phyloP scores from a whole-genome alignment of 1,140 invertebrate species.

The Drosophila melanogaster region DNA sequence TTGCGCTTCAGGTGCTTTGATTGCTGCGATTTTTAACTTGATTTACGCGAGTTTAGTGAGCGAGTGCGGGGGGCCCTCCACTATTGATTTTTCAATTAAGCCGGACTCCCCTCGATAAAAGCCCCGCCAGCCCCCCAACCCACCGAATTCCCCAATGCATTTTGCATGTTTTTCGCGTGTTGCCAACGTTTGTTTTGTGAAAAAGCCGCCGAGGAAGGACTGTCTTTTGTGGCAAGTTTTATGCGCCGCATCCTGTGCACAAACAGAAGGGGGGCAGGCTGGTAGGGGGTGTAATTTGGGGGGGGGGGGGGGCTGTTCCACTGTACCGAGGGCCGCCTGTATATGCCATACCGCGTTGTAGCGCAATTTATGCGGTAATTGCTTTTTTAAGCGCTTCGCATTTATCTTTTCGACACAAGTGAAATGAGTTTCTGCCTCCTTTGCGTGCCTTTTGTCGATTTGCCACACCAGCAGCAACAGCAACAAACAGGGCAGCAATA shows the following conservation, averaged over 20 bases:
- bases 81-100: slow-evolving; percentile 82
- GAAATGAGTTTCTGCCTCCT: slow-evolving; percentile 70
- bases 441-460: slow-evolving; percentile 74
- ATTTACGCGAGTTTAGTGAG: slow-evolving; percentile 71
- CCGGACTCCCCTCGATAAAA: slow-evolving; percentile 14
- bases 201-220: slow-evolving; percentile 34
- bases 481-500: slow-evolving; percentile 10
- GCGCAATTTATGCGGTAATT: slow-evolving; percentile 83
- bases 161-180: slow-evolving; percentile 78
- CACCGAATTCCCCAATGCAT: slow-evolving; percentile 56
- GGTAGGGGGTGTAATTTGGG: not conserved
- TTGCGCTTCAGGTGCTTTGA: slow-evolving; percentile 80
- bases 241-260: slow-evolving; percentile 68
- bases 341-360: slow-evolving; percentile 42
- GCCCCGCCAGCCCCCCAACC: not conserved
- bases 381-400: slow-evolving; percentile 83
- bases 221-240: slow-evolving; percentile 71
- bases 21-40: slow-evolving; percentile 82
- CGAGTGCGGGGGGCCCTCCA: slow-evolving; percentile 15
- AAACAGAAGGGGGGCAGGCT: slow-evolving; percentile 11
- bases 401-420: slow-evolving; percentile 82
- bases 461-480: slow-evolving; percentile 46
- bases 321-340: slow-evolving; percentile 15
- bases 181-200: slow-evolving; percentile 64
- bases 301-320: no score